Percentiles rank a stretch among this genome's conserved stretches.
These are phyloP conservation scores for Fregetta grallaria DNA, from an alignment of 2,113 vertebrate genomes.

Conservation along the genomic window DNA sequence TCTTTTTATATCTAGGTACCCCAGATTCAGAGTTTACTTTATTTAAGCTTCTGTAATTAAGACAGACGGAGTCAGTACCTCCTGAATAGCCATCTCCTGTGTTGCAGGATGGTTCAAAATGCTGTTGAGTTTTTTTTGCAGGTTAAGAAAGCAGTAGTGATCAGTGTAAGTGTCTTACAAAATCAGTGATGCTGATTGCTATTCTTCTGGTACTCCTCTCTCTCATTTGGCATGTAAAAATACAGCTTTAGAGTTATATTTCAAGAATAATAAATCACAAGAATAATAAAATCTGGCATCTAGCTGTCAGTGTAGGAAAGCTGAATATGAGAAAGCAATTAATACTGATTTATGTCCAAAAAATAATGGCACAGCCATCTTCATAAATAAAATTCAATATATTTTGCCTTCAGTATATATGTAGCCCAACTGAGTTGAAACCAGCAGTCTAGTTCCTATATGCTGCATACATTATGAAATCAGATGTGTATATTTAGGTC, in stretches of 20 bases:
- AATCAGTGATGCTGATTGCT: not conserved
- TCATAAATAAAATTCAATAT: not conserved
- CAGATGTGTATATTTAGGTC: not conserved
- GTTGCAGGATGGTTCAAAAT: not conserved
- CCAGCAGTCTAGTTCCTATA: not conserved
- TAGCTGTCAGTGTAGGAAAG: not conserved
- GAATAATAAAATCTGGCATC: not conserved
- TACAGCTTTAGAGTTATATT: not conserved
- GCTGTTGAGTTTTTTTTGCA: rapidly evolving
- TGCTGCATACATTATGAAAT: not conserved
- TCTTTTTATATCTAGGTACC: not conserved
- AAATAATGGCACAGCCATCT: not conserved
- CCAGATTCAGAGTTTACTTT: not conserved
- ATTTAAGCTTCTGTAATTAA: not conserved
- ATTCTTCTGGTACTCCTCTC: not conserved
- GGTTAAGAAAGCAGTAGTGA: not conserved
- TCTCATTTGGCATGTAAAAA: not conserved
- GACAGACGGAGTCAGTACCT: not conserved
- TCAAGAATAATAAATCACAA: not conserved
- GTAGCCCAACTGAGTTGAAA: not conserved
- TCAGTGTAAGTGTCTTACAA: not conserved
- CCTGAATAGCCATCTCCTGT: not conserved
- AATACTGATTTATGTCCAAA: not conserved
- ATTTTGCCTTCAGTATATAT: not conserved
- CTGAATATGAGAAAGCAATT: not conserved